Evolutionary conservation across 2,113 vertebrate species (phyloP).

Genomic region (Brachionichthys hirsutus): DNA sequence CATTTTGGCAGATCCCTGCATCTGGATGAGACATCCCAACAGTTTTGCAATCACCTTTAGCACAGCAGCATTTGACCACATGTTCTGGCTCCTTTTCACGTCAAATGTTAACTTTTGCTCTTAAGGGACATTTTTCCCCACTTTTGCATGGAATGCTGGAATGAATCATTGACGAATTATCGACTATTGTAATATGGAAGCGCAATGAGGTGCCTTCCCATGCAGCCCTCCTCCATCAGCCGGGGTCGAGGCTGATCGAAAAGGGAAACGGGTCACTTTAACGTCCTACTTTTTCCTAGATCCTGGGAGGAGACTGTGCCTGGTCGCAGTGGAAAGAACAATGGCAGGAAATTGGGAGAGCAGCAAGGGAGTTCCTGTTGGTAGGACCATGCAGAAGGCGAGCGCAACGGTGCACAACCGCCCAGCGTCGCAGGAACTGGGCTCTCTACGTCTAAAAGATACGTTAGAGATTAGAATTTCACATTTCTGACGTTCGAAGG

Average conservation of each 20-base stretch:
- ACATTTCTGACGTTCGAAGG: constrained; percentile 15
- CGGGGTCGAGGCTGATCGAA: constrained; percentile 44
- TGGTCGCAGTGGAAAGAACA: constrained; percentile 64
- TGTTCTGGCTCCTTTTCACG: too few species aligned
- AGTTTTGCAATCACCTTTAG: too few species aligned
- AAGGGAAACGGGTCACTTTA: constrained; percentile 64
- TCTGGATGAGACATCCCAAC: too few species aligned
- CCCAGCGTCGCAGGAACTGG: constrained; percentile 41
- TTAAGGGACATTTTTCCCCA: too few species aligned
- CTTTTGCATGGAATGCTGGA: too few species aligned
- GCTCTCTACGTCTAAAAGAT: constrained; percentile 40
- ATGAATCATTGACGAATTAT: too few species aligned
- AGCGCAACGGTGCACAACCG: constrained; percentile 19
- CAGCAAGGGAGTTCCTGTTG: constrained; percentile 75
- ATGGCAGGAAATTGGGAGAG: constrained; percentile 77
- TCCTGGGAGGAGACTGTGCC: constrained; percentile 61
- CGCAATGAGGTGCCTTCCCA: too few species aligned
- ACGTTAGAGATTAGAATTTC: constrained; percentile 29
- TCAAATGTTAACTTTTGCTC: too few species aligned
- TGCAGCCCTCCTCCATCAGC: constrained; percentile 17
- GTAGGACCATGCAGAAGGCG: constrained; percentile 55
- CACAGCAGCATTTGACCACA: too few species aligned
- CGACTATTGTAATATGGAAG: too few species aligned
- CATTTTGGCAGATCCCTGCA: too few species aligned
- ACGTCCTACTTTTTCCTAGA: constrained; percentile 78